A percentile compares a stretch with the other conserved stretches of the same genome.
These are phyloP conservation scores for Patiria miniata DNA, from an alignment of 35 echinoderm and acorn worm genomes.

Conservation along the genomic window DNA sequence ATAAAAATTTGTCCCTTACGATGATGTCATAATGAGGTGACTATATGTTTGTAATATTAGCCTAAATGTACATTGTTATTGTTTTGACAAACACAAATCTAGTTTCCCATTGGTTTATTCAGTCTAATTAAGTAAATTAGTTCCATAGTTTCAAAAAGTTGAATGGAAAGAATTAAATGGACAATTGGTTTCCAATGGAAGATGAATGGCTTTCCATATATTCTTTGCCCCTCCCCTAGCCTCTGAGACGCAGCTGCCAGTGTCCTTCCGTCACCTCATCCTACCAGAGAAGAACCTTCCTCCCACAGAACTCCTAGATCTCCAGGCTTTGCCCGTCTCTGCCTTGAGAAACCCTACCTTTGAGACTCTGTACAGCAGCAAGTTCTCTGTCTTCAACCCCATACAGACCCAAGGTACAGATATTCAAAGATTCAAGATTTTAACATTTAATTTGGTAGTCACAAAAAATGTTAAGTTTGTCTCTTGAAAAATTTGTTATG, in stretches of 20 bases:
- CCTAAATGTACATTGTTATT: too few species aligned
- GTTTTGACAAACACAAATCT: too few species aligned
- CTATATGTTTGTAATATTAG: too few species aligned
- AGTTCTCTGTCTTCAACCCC: conserved; percentile 91
- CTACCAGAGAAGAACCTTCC: conserved; percentile 98
- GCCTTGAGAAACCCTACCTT: conserved; percentile 87
- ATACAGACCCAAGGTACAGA: conserved; percentile 97
- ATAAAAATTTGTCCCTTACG: too few species aligned
- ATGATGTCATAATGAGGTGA: too few species aligned
- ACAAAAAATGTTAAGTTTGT: neutral
- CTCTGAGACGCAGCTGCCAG: conserved; percentile 94
- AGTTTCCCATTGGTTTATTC: too few species aligned
- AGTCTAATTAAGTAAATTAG: too few species aligned
- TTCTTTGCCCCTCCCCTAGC: conserved; percentile 40
- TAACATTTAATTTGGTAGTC: neutral
- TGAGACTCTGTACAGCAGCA: conserved; percentile 90
- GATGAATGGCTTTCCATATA: neutral
- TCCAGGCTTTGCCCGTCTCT: conserved; percentile 93
- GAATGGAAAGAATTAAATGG: too few species aligned
- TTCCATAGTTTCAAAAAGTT: too few species aligned
- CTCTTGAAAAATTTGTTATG: neutral
- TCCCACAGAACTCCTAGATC: conserved; percentile 91
- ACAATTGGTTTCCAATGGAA: too few species aligned
- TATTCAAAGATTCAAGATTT: neutral
- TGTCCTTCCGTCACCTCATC: conserved; percentile 96